These are phyloP conservation scores for Lordiphosa andalusiaca DNA, from an alignment of 2,888 invertebrate species.

Conservation along the genomic window DNA sequence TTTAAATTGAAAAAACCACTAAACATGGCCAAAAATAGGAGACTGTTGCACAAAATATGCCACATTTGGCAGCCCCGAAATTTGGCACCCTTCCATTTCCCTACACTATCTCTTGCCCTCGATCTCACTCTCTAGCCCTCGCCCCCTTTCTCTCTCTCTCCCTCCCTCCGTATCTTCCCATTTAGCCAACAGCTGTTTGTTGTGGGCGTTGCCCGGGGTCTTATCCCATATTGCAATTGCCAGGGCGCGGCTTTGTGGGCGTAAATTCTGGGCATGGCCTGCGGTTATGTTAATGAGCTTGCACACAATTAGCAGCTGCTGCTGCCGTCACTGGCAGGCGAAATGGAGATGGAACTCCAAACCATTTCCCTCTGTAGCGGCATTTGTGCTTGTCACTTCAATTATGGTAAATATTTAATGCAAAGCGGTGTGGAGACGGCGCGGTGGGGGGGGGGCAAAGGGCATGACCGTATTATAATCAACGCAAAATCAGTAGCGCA, in stretches of 20 bases:
- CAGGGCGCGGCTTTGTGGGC: constrained; percentile 13
- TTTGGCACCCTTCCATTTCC: constrained; percentile 43
- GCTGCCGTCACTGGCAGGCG: constrained; percentile 57
- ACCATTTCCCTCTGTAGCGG: constrained; percentile 51
- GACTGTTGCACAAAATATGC: constrained; percentile 8
- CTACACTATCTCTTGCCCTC: constrained; percentile 2
- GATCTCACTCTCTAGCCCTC: background rate
- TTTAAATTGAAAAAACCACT: no score
- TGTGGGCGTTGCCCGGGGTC: constrained; percentile 27
- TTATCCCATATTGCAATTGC: constrained; percentile 32
- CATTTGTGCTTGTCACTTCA: constrained; percentile 74
- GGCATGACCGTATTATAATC: constrained; percentile 61
- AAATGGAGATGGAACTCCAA: constrained; percentile 22
- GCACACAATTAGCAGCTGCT: constrained; percentile 75
- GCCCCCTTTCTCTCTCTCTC: background rate
- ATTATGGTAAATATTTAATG: constrained; percentile 73
- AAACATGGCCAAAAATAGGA: no score
- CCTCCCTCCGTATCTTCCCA: constrained; percentile 1
- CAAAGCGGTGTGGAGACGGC: constrained; percentile 30
- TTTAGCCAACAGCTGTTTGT: constrained; percentile 54
- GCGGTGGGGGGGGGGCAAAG: background rate
- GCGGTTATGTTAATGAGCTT: constrained; percentile 75
- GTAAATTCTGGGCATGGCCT: constrained; percentile 58
- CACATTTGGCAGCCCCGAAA: constrained; percentile 34
- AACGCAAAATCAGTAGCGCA: constrained; percentile 70